Conservation (phyloP, 2,888 invertebrate genomes). For the Tenthredo amoena region DNA sequence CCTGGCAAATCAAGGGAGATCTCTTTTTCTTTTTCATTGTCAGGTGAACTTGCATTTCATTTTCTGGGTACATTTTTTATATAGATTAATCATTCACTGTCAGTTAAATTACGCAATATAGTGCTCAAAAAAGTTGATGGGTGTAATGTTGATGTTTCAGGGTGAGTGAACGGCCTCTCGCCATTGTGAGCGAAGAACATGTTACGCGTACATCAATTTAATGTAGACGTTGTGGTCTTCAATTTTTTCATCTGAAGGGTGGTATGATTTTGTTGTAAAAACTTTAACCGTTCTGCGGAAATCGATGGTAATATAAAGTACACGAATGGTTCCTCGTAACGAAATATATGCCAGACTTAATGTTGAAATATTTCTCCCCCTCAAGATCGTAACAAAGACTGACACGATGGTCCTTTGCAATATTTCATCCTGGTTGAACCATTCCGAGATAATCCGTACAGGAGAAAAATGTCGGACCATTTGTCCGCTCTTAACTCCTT, state of each 20-base stretch:
- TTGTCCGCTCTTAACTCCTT: not conserved
- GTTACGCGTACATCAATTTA: not conserved
- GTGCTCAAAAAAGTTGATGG: not conserved
- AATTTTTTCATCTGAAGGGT: too few species aligned
- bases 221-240: not conserved
- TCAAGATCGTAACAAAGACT: not conserved
- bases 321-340: too few species aligned
- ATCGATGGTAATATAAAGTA: too few species aligned
- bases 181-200: not conserved
- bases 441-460: not conserved
- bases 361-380: not conserved
- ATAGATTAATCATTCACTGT: conserved; percentile 9
- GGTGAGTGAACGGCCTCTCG: not conserved
- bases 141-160: not conserved
- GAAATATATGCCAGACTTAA: not conserved
- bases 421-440: not conserved
- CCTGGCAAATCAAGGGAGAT: not conserved
- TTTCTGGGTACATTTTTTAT: not conserved
- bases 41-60: not conserved
- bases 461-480: not conserved
- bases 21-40: not conserved
- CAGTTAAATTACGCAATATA: not conserved
- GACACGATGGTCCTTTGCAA: not conserved
- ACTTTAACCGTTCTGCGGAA: too few species aligned
- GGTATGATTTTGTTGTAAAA: too few species aligned